phyloP scores from a whole-genome alignment of 1,140 invertebrate genomes.

The Acyrthosiphon pisum region DNA sequence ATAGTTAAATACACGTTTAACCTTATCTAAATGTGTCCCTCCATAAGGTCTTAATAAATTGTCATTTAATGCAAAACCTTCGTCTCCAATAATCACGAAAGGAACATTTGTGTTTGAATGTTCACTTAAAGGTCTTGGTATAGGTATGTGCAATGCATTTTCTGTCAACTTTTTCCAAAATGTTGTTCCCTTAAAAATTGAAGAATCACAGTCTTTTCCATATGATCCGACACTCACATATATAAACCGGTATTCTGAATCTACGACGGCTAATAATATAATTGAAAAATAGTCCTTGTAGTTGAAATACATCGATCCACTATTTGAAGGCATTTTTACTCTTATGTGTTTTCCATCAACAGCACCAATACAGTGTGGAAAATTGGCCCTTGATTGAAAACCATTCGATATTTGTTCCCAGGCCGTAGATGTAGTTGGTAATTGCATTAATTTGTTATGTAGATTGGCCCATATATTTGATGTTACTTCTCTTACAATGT shows the following conservation, averaged over 20 bases:
- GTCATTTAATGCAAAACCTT: slow-evolving; percentile 62
- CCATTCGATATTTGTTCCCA: slow-evolving; percentile 48
- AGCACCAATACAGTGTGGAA: slow-evolving; percentile 32
- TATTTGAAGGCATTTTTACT: slow-evolving; percentile 57
- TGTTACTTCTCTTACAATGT: slow-evolving; percentile 59
- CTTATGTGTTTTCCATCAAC: slow-evolving; percentile 58
- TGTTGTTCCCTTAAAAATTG: slow-evolving; percentile 60
- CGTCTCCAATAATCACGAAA: slow-evolving; percentile 62
- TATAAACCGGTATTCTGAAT: slow-evolving; percentile 64
- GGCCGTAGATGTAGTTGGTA: slow-evolving; percentile 52
- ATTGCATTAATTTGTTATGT: slow-evolving; percentile 57
- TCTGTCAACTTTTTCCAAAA: slow-evolving; percentile 58
- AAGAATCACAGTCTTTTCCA: slow-evolving; percentile 63
- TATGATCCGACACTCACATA: slow-evolving; percentile 64
- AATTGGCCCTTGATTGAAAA: slow-evolving; percentile 41
- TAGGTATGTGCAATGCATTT: slow-evolving; percentile 22
- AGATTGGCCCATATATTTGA: slow-evolving; percentile 58
- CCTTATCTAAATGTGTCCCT: slow-evolving; percentile 44
- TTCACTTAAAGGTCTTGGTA: slow-evolving; percentile 4
- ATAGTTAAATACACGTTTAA: slow-evolving; percentile 63
- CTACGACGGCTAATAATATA: slow-evolving; percentile 63
- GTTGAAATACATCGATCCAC: slow-evolving; percentile 58
- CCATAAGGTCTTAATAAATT: slow-evolving; percentile 61
- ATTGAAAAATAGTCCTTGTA: slow-evolving; percentile 58
- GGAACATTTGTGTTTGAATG: slow-evolving; percentile 6